A percentile compares a stretch with the other conserved stretches of the same genome.
Conservation (phyloP, 2,113 vertebrate genomes). For the Oncorhynchus kisutch region DNA sequence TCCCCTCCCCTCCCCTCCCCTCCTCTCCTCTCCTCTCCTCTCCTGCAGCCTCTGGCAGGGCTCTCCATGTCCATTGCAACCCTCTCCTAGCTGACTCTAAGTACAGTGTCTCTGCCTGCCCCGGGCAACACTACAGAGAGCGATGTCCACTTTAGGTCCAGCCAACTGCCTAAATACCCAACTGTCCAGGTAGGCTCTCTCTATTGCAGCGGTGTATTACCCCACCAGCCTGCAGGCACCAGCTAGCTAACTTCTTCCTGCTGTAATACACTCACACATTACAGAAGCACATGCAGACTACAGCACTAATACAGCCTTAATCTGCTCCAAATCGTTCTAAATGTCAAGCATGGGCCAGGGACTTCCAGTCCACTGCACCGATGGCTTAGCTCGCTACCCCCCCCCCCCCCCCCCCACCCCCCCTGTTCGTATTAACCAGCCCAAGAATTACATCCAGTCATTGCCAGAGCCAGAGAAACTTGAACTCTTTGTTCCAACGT, state of each 20-base stretch:
- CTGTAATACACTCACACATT: constrained; percentile 69
- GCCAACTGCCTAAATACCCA: constrained; percentile 34
- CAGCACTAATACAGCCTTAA: constrained; percentile 88
- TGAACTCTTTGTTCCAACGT: constrained; percentile 90
- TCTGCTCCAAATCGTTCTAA: constrained; percentile 98
- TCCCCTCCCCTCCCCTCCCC: no score
- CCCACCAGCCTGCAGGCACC: constrained; percentile 2
- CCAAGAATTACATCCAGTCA: constrained; percentile 83
- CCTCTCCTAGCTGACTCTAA: constrained; percentile 24
- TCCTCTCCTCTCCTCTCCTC: no score
- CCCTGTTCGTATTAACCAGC: constrained; percentile 72
- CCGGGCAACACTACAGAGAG: constrained; percentile 12
- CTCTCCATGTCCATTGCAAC: constrained; percentile 36
- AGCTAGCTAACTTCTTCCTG: constrained; percentile 40
- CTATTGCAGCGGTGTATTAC: constrained; percentile 28
- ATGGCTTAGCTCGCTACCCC: constrained; percentile 80
- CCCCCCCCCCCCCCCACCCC: constrained; percentile 25
- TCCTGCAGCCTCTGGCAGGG: constrained; percentile 41
- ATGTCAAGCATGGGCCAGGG: constrained; percentile 88
- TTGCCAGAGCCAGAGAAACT: constrained; percentile 94
- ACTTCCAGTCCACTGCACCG: constrained; percentile 89
- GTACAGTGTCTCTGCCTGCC: constrained; percentile 9
- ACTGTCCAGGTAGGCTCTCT: constrained; percentile 14
- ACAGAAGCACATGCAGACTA: constrained; percentile 71
- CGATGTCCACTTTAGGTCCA: constrained; percentile 36